Evolutionary conservation across 2,888 invertebrate genomes (phyloP), one percentile per base, ranked within the genome.

Genomic region (Papilio protenor): DNA sequence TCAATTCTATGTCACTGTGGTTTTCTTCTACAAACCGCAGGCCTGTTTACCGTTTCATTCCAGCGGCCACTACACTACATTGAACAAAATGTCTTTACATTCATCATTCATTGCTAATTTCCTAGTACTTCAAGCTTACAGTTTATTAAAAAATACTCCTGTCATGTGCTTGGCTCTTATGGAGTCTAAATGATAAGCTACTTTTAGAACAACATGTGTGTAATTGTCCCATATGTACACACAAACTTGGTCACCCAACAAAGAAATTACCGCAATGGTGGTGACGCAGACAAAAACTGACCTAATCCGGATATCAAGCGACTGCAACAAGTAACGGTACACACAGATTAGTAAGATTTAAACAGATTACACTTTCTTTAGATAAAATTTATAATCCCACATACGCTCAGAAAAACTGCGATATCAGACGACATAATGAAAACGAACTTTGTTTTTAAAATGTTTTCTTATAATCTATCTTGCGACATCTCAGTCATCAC

Each of bases 271-370:
- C 71, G 73, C 71, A 72, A 47, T 76, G 66, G 71, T 77, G 76
- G 16, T 52, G 57, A 74, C 71, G 77, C 75, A 80, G 84, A 92
- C 91, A 94, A 94, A 94, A 94, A 94, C 85, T 93, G 94, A 94
- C 94, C 94, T 92, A 89, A 89, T 93, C 93, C 87, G 90, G 85
- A 90, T 93, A 90, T 86, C 92, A 92, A 91, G 86, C 84, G 88
- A 92, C 91, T 94, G 94, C 93, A 92, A 92, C 85, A 82, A 77
- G 78, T 94, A 94, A 91, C 94, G 93, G 94, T 93, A 88, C 82
- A 85, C 83, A 88, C 85, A 90, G 91, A 93, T 93, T 92, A 92
- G 33, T 66, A n/a, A 66, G 90, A 88, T 90, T 92, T 90, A 84
- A 88, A 85, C 86, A 86, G 89, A 88, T 85, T 87, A 88, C 85